Base-by-base conservation (phyloP, 2,888 invertebrate species). In the Drosophila subsilvestris region DNA sequence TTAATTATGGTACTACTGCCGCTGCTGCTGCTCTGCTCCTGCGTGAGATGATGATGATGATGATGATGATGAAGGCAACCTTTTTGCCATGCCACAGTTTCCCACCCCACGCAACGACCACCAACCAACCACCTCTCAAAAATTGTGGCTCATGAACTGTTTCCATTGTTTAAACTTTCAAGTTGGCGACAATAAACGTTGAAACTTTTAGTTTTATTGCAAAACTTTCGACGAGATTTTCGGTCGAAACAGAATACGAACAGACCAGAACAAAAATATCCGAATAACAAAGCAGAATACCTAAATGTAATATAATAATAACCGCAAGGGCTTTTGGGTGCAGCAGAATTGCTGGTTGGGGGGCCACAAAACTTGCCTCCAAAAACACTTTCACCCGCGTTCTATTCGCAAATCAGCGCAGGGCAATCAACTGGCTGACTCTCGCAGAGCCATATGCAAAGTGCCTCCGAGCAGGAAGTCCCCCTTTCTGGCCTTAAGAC, bases 161-260 rank as follows among this genome's bases (percentile, higher is more conserved):
- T 84, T 74, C 81, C 83, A 84, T 84, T 84, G 83, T 84, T 84
- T 84, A 81, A 84, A 84, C 79, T 84, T 84, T 84, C 83, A 84
- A 84, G 83, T 84, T 84, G 83, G 83, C 86, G 86, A 84, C 83
- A 84, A 84, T 84, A 84, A 84, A 84, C 86, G 83, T 84, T 84
- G 72, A 74, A 84, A 84, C 86, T 84, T 84, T 84, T 86, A 84
- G 83, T 84, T 84, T 84, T 84, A 84, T 84, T 84, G 86, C 74
- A 58, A 84, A 84, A 84, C 81, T 84, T 84, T 84, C 86, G 74
- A 84, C 84, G 84, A 84, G 83, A 84, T 84, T 84, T 86, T 86
- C 68, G 81, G 76, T 79, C 65, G 74, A 76, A 83, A 75, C 83
- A 80, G 69, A 76, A 74, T 73, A 73, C 62, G 63, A 77, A 76